Conservation (phyloP, 2,888 invertebrate species). For the Mechanitis messenoides region DNA sequence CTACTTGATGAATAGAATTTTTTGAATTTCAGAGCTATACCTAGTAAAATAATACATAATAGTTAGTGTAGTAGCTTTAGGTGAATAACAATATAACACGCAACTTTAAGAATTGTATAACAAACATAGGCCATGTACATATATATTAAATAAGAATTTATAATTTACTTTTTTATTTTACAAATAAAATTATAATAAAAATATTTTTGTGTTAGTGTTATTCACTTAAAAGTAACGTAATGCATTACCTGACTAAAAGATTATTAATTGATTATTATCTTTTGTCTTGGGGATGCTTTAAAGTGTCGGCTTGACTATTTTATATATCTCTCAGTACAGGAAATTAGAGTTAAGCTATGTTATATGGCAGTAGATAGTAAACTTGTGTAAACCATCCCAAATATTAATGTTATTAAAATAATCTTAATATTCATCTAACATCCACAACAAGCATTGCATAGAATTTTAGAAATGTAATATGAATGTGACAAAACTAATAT, state of each 20-base stretch:
- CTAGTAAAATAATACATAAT: conserved; percentile 15
- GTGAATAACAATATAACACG: conserved; percentile 22
- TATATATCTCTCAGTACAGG: conserved; percentile 76
- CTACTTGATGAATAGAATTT: conserved; percentile 2
- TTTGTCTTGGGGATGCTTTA: conserved; percentile 23
- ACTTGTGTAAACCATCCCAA: conserved; percentile 45
- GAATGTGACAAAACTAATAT: neutral
- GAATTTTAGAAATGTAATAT: neutral
- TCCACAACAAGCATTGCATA: conserved; percentile 1
- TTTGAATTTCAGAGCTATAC: conserved; percentile 7
- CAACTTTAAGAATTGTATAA: conserved; percentile 13
- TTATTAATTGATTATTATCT: conserved; percentile 5
- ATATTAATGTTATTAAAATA: conserved; percentile 15
- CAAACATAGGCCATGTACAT: conserved; percentile 25
- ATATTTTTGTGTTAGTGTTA: conserved; percentile 19
- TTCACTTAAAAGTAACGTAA: conserved; percentile 19
- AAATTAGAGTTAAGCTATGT: conserved; percentile 67
- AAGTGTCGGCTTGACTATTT: conserved; percentile 48
- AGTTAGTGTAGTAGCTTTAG: conserved; percentile 17
- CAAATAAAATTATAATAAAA: conserved; percentile 17
- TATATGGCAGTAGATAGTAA: conserved; percentile 65
- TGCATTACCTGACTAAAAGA: conserved; percentile 17
- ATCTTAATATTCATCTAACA: neutral
- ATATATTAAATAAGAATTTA: conserved; percentile 20
- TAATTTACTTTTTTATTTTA: conserved; percentile 13